A percentile compares a stretch with the other conserved stretches of the same genome.
phyloP scores from a whole-genome alignment of 2,113 vertebrate species.

The Acrocephalus arundinaceus region DNA sequence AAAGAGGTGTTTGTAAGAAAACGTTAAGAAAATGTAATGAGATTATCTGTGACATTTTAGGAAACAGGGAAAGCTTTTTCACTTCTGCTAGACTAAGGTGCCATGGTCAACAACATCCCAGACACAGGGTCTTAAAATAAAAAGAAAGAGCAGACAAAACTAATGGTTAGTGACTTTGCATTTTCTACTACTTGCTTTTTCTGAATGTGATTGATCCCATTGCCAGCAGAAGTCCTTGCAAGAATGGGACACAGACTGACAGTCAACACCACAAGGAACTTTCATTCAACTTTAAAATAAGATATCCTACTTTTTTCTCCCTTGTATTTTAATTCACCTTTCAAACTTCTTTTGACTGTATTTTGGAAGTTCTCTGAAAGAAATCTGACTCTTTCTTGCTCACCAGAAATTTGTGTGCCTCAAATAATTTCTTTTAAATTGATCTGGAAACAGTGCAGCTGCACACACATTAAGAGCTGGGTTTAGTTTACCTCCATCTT shows the following conservation, averaged over 20 bases:
- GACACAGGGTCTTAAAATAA: not conserved
- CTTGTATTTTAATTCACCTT: not conserved
- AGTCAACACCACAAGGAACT: not conserved
- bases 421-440: not conserved
- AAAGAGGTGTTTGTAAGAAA: not conserved
- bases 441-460: not conserved
- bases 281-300: not conserved
- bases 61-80: not conserved
- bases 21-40: not conserved
- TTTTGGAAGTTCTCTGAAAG: not conserved
- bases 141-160: not conserved
- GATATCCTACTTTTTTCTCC: not conserved
- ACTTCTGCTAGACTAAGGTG: not conserved
- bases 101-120: not conserved
- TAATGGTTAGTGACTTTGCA: not conserved
- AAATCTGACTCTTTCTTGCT: not conserved
- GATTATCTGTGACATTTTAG: not conserved
- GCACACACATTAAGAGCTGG: not conserved
- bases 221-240: not conserved
- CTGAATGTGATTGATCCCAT: not conserved
- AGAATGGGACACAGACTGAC: not conserved
- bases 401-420: not conserved
- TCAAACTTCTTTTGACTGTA: not conserved
- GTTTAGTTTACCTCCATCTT: not conserved
- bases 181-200: not conserved